Conservation (phyloP, 1,140 invertebrate genomes). For the Dinoponera quadriceps region DNA sequence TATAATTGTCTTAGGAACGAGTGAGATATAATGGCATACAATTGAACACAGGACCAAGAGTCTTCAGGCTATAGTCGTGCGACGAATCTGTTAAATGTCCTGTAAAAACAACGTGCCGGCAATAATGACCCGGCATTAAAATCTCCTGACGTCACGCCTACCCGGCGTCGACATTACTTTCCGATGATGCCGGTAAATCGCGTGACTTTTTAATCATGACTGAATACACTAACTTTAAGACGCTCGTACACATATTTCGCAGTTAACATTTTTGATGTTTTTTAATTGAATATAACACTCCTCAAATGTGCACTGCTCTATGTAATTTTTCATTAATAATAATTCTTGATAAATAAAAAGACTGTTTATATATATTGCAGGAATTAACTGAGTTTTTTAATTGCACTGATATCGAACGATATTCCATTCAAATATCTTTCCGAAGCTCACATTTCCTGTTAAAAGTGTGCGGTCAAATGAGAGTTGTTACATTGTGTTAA, state of each 20-base stretch:
- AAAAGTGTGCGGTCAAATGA: too few relatives aligned
- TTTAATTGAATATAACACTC: neutral
- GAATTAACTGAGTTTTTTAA: too few relatives aligned
- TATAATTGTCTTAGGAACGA: neutral
- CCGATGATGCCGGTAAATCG: slow-evolving; percentile 39
- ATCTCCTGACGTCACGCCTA: slow-evolving; percentile 52
- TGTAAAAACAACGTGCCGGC: slow-evolving; percentile 44
- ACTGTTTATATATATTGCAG: too few relatives aligned
- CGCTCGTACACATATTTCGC: neutral
- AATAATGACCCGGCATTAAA: slow-evolving; percentile 59
- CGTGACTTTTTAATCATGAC: slow-evolving; percentile 12
- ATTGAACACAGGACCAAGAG: neutral
- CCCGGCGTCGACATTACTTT: slow-evolving; percentile 57
- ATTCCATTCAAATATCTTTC: too few relatives aligned
- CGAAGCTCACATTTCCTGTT: too few relatives aligned
- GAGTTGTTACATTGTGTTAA: too few relatives aligned
- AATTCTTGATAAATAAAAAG: neutral
- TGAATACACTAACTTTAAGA: neutral
- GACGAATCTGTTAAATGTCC: slow-evolving; percentile 34
- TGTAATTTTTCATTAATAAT: neutral
- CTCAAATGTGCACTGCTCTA: too few relatives aligned
- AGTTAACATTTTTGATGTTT: slow-evolving; percentile 5
- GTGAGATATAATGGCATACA: neutral
- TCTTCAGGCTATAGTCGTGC: neutral
- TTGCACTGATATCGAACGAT: too few relatives aligned